These are phyloP conservation scores for Papilio machaon DNA, from an alignment of 1,140 invertebrate species.

Conservation along the genomic window DNA sequence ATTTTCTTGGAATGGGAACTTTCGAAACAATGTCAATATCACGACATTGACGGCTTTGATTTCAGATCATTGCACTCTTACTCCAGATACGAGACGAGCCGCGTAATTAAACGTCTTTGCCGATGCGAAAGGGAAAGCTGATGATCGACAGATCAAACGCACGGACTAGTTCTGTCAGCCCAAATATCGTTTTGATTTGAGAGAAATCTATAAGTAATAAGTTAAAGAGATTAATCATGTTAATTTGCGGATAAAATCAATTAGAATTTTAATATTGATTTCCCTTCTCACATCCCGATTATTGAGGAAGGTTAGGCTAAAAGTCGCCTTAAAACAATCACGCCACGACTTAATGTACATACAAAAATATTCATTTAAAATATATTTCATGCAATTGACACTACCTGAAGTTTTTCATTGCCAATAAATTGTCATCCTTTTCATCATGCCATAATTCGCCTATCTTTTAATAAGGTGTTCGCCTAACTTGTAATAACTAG, in stretches of 20 bases:
- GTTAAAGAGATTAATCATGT: neutral
- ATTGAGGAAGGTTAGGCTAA: neutral
- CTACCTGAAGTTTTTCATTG: no score
- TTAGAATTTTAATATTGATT: neutral
- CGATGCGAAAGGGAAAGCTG: slow-evolving; percentile 60
- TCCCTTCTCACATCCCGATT: neutral
- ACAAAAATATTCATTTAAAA: no score
- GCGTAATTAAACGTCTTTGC: slow-evolving; percentile 50
- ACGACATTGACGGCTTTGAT: slow-evolving; percentile 42
- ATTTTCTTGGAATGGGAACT: slow-evolving; percentile 66
- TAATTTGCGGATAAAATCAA: neutral
- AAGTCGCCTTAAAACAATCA: no score
- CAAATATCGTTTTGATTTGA: slow-evolving; percentile 47
- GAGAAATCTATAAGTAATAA: slow-evolving; percentile 43
- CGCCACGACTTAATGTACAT: no score
- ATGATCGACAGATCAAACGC: slow-evolving; percentile 49
- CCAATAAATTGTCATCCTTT: no score
- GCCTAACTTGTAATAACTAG: no score
- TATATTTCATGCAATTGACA: no score
- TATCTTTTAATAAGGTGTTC: no score
- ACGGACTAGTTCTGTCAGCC: slow-evolving; percentile 50
- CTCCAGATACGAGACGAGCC: slow-evolving; percentile 39
- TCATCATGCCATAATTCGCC: no score
- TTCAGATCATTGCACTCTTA: slow-evolving; percentile 43
- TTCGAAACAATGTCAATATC: slow-evolving; percentile 75